Percentiles rank a stretch among this genome's conserved stretches.
phyloP scores from a whole-genome alignment of 2,888 invertebrate species.

The Athalia circularis region DNA sequence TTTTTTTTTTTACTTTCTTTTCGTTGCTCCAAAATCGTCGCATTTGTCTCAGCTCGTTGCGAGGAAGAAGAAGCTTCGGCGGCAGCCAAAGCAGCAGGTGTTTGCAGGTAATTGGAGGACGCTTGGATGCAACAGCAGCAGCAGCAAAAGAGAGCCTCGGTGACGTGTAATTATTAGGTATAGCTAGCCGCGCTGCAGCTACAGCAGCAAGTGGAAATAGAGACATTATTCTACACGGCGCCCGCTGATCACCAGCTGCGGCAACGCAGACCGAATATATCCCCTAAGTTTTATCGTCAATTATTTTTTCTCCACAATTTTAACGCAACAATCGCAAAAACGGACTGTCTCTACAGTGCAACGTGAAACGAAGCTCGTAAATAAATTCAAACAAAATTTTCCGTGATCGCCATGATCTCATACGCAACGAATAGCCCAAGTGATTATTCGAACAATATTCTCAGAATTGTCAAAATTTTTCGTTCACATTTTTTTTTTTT shows the following conservation, averaged over 20 bases:
- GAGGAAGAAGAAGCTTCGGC: no score
- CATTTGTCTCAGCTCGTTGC: not conserved
- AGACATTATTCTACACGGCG: conserved; percentile 67
- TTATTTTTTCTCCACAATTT: not conserved
- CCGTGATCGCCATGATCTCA: no score
- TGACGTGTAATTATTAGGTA: conserved; percentile 71
- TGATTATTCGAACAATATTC: no score
- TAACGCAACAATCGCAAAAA: no score
- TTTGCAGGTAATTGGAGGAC: conserved; percentile 70
- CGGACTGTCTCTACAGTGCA: no score
- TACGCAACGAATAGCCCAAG: no score
- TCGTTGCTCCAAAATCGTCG: conserved; percentile 3
- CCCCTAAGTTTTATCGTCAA: not conserved
- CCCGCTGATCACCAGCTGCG: conserved; percentile 29
- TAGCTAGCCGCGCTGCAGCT: conserved; percentile 65
- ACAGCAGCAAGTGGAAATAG: conserved; percentile 65
- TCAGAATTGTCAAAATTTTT: no score
- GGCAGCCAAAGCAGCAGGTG: conserved; percentile 59
- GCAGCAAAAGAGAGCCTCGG: conserved; percentile 55
- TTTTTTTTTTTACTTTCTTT: not conserved
- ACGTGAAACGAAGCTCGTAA: not conserved
- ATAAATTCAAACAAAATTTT: not conserved
- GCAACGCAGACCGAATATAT: not conserved
- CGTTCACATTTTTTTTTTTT: no score
- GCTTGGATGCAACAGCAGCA: conserved; percentile 55